Evolutionary conservation across 2,113 vertebrate genomes (phyloP), one percentile per base, ranked within the genome.

Genomic region (Clinocottus analis): DNA sequence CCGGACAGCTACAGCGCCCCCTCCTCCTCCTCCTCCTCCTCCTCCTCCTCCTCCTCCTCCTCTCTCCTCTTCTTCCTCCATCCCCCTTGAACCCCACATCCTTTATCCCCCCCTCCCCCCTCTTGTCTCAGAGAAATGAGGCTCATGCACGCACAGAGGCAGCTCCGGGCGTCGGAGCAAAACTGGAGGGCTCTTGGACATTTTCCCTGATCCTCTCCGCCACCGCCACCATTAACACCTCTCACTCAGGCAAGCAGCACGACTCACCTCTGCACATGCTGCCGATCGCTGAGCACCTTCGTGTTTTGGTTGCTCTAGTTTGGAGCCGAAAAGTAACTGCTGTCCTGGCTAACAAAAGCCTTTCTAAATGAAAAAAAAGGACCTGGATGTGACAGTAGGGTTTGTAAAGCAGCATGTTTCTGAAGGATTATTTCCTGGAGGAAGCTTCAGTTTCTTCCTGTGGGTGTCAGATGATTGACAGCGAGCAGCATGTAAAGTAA

Each of bases 381-480:
- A 37, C 25, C 72, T 63, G 86, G 62, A 82, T 81, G 87, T 89
- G 87, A 89, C 87, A 91, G 87, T 37, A 49, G 37, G 72, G 75
- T 80, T 89, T 89, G 83, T 87, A 84, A 79, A 86, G 81, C 85
- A 78, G 82, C 82, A 55, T 72, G 89, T 88, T 77, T 92, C 88
- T 82, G 82, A 86, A 80, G 85, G 75, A 49, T 80, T 13, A 16
- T 73, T 84, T 90, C 86, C 85, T 87, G 85, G 37, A 73, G 62
- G 82, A 91, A 80, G 56, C 89, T 80, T 76, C 75, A 55, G 66
- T 73, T 71, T 60, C 87, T 87, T 89, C 85, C 88, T 83, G 79
- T 69, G 82, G 81, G 79, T 89, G 88, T 90, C 88, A 81, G 89
- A 59, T 89, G 91, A 92, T 86, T 91, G 89, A 91, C 89, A 88